These are phyloP conservation scores for Papilio demoleus DNA, from an alignment of 2,888 invertebrate species.

Conservation along the genomic window DNA sequence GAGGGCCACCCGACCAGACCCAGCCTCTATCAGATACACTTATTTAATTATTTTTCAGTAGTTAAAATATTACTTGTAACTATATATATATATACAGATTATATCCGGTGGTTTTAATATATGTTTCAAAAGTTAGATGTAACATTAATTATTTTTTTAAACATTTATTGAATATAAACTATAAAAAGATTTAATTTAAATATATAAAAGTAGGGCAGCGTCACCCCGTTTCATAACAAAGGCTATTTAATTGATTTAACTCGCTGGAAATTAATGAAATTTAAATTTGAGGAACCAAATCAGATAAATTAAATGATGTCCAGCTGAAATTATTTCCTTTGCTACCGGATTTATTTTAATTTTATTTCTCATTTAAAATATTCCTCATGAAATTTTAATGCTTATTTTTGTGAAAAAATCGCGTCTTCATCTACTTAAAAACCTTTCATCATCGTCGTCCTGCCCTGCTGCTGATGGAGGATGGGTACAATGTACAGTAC, in stretches of 20 bases:
- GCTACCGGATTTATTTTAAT: background rate
- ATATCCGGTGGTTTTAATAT: no score
- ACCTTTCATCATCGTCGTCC: no score
- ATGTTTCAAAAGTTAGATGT: no score
- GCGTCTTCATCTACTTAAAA: background rate
- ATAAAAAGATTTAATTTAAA: background rate
- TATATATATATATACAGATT: no score
- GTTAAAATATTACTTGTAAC: no score
- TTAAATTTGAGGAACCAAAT: slow-evolving; percentile 13
- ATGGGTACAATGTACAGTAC: no score
- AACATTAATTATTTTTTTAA: no score
- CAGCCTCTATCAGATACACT: no score
- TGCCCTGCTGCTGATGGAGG: no score
- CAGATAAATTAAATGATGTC: slow-evolving; percentile 28
- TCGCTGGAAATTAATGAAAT: slow-evolving; percentile 22
- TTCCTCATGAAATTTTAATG: background rate
- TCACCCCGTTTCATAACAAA: background rate
- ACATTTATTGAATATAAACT: no score
- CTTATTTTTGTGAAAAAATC: background rate
- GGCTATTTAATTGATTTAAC: slow-evolving; percentile 4
- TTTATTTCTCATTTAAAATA: background rate
- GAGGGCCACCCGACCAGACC: no score
- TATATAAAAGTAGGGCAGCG: background rate
- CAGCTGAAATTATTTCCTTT: slow-evolving; percentile 10
- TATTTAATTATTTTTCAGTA: no score